Base-by-base conservation (phyloP, 2,888 invertebrate species). In the Protodeltote pygarga region DNA sequence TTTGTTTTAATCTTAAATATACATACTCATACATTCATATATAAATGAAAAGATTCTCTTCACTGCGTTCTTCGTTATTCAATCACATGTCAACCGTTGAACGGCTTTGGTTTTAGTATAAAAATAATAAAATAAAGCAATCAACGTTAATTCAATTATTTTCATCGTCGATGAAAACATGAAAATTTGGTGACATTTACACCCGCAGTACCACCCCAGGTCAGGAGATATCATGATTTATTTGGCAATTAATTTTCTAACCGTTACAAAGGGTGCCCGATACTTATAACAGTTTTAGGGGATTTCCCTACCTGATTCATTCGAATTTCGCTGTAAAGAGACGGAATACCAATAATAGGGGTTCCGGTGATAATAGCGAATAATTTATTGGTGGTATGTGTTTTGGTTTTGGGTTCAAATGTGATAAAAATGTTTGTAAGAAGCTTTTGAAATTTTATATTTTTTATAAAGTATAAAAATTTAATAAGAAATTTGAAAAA, bases 231-330 rank as follows among this genome's bases (percentile, higher is more conserved):
- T 41, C 63, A 70, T 66, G 66, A 66, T 66, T 66, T 66, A 66
- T 66, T 44, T 23, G 53, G 21, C 71, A 66, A 66, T 66, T 66
- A 66, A 66, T 66, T 66, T 58, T 54, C 27, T 65, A 65, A 53
- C 62, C 58, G 71, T 33, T 69, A 49, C 47, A 69, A 61, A 69
- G 71, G 66, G 41, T 27, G 9, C 31, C 45, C 51, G 45, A 70
- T 66, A 66, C 71, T 70, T 66, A 61, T 49, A 66, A 49, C 62
- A 51, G 57, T 69, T 69, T 61, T 49, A 57, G 71, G 38, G 52
- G 62, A 53, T 65, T 65, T 41, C 44, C 32, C 41, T 46, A 32
- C 34, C 58, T 49, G 40, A 47, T 23, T 52, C 70, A 65, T 66
- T 66, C 66, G 49, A 62, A 66, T 70, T 65, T 66, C 27, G 51